phyloP scores from a whole-genome alignment of 2,888 invertebrate genomes.

The Xylocampa areola region DNA sequence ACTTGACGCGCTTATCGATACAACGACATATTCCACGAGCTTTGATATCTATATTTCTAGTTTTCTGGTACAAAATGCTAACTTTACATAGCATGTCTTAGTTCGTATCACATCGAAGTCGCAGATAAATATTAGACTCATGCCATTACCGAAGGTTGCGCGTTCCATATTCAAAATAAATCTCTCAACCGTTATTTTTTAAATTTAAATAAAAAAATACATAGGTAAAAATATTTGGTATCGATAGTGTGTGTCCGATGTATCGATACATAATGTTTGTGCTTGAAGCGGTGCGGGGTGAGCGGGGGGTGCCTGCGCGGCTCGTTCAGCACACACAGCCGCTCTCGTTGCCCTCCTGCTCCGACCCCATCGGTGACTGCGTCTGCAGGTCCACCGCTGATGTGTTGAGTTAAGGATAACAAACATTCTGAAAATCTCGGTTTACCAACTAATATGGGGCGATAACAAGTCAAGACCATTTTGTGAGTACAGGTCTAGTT shows the following conservation, averaged over 20 bases:
- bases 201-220: conserved; percentile 51
- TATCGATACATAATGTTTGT: conserved; percentile 53
- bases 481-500: no score
- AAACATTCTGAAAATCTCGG: not conserved
- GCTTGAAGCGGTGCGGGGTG: conserved; percentile 64
- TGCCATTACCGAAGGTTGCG: conserved; percentile 44
- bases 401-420: conserved; percentile 72
- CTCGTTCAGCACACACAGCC: conserved; percentile 94
- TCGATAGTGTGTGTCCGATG: conserved; percentile 48
- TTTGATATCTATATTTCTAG: not conserved
- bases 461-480: no score
- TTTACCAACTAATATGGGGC: no score
- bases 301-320: conserved; percentile 52
- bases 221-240: conserved; percentile 52
- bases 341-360: conserved; percentile 94
- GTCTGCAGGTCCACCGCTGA: conserved; percentile 95
- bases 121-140: conserved; percentile 37
- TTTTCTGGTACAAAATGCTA: not conserved
- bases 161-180: conserved; percentile 49
- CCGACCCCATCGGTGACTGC: conserved; percentile 94
- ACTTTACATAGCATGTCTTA: not conserved
- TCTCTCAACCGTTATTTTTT: conserved; percentile 23
- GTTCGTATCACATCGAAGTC: conserved; percentile 30
- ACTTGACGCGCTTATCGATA: conserved; percentile 4
- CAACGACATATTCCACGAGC: not conserved